Evolutionary conservation across 2,888 invertebrate species (phyloP).

Genomic region (Cheilosia impressa): DNA sequence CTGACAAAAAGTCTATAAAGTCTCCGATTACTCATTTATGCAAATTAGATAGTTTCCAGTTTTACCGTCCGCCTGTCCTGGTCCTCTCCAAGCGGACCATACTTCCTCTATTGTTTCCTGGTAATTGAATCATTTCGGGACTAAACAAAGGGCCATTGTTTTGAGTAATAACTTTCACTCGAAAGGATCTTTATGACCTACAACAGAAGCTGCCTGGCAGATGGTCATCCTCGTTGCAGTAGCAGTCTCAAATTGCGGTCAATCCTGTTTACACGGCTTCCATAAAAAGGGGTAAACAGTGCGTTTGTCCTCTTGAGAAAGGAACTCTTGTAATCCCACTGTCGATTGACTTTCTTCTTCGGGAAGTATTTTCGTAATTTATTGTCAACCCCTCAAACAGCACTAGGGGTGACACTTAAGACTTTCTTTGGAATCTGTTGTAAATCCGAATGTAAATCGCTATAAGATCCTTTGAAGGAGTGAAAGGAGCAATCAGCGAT

Average conservation of each 20-base stretch:
- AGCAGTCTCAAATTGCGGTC: constrained; percentile 70
- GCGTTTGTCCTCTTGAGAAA: constrained; percentile 59
- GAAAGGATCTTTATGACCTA: constrained; percentile 60
- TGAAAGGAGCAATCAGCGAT: constrained; percentile 58
- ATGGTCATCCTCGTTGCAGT: constrained; percentile 51
- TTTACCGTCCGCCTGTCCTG: neutral
- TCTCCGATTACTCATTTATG: constrained; percentile 70
- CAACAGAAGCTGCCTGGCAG: constrained; percentile 55
- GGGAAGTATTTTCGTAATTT: constrained; percentile 54
- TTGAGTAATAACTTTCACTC: constrained; percentile 73
- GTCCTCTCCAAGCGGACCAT: constrained; percentile 1
- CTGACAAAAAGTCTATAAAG: constrained; percentile 26
- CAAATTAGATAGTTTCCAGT: constrained; percentile 62
- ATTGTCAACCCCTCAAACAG: constrained; percentile 23
- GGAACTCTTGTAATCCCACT: constrained; percentile 60
- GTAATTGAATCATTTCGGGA: constrained; percentile 69
- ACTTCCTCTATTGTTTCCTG: constrained; percentile 58
- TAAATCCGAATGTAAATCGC: constrained; percentile 54
- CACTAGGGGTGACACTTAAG: constrained; percentile 44
- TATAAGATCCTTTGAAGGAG: constrained; percentile 24
- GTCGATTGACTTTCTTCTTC: constrained; percentile 57
- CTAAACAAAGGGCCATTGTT: constrained; percentile 60
- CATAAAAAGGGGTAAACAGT: constrained; percentile 49
- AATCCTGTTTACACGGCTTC: constrained; percentile 60
- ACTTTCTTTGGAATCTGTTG: constrained; percentile 46